phyloP scores from a whole-genome alignment of 23 tunicate genomes.

The Phallusia fumigata region DNA sequence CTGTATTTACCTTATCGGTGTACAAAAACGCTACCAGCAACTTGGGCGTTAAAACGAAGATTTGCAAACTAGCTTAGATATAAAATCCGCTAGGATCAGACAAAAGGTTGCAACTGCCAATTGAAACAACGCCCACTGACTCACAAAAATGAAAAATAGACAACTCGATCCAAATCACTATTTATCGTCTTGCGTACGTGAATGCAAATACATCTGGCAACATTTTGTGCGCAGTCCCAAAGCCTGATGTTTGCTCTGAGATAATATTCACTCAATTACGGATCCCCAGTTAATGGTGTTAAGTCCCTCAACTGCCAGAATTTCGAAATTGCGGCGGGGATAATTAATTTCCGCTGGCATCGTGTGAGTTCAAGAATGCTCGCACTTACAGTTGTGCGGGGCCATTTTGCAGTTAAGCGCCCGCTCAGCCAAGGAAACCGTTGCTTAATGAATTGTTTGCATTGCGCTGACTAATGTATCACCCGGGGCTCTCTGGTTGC shows the following conservation, averaged over 20 bases:
- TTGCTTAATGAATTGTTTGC: constrained; percentile 6
- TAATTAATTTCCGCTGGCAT: constrained; percentile 6
- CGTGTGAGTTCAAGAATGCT: constrained; percentile 3
- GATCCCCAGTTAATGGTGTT: constrained; percentile 2
- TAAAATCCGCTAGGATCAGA: too few relatives aligned
- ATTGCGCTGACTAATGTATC: constrained; percentile 11
- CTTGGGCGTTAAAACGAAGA: neutral
- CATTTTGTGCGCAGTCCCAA: neutral
- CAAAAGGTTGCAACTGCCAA: too few relatives aligned
- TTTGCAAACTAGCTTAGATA: neutral
- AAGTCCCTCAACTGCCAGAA: neutral
- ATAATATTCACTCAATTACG: constrained; percentile 6
- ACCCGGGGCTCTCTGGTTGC: neutral
- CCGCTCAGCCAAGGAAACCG: neutral
- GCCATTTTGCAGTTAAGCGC: neutral
- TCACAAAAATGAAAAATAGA: neutral
- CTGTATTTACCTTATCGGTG: too few relatives aligned
- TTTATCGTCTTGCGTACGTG: neutral
- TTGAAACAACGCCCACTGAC: neutral
- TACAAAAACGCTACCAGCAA: neutral
- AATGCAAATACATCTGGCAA: neutral
- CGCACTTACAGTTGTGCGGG: neutral
- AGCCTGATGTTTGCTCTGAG: neutral
- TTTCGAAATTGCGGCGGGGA: neutral
- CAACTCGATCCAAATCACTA: neutral